Base-by-base conservation (phyloP, 2,888 invertebrate species). In the Aleiodes alternator region DNA sequence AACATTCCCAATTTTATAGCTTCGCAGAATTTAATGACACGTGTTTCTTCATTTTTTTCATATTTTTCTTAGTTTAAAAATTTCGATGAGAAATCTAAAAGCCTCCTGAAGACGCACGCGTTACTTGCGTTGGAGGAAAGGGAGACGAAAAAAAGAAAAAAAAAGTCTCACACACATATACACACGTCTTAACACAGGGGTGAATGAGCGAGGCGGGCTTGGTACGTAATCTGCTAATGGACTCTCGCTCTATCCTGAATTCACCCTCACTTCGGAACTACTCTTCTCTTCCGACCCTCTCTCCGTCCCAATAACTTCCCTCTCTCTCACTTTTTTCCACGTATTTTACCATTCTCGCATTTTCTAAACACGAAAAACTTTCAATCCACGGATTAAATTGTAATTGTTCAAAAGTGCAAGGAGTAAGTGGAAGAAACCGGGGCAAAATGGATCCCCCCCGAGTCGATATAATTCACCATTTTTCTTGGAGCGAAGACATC, bases 211-310 rank as follows among this genome's bases (percentile, higher is more conserved):
- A 83, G 84, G 84, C 83, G 85, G 84, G 83, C 80, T 85, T 85
- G 87, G 83, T 86, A 87, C 87, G 88, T 89, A 89, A 89, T 89
- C 89, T 89, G 89, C 89, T 89, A 89, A 89, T 88, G 89, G 88
- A 89, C 88, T 88, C 83, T 79, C 79, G 76, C 76, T 78, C 80
- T 77, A 77, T 75, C 76, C 78, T 79, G 72, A 80, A 80, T 79
- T 79, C 80, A 78, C 80, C 79, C 83, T 76, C 79, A 79, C 80
- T 56, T 74, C 74, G 77, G 16, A 55, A 66, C 75, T 69, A 71
- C 73, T 70, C 76, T 74, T 50, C 53, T 34, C 23, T 23, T 23
- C 43, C 66, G 59, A 72, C 73, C 75, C 76, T 76, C 76, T 64
- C 68, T 72, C 70, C 70, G 76, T 76, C 75, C 73, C 80, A 75